Percentiles rank a stretch among this genome's conserved stretches.
These are phyloP conservation scores for Tadarida brasiliensis DNA, from an alignment of 2,797 vertebrate genomes.

Conservation along the genomic window DNA sequence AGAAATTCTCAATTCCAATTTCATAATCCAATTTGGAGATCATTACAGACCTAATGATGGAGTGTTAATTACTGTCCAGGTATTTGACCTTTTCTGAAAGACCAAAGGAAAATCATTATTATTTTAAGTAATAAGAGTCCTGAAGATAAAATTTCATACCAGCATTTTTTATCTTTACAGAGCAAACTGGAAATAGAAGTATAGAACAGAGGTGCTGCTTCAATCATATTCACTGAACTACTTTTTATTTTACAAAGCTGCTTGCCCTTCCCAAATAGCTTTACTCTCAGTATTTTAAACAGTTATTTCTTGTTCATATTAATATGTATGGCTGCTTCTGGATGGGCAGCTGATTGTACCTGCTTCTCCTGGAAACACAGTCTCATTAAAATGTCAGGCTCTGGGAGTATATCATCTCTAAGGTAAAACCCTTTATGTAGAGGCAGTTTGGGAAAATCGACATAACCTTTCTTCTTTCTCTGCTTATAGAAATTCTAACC, in stretches of 20 bases:
- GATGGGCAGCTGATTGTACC: not conserved
- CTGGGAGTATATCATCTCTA: not conserved
- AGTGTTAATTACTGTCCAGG: not conserved
- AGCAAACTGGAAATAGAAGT: slow-evolving; percentile 52
- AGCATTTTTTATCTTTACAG: not conserved
- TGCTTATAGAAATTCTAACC: slow-evolving; percentile 44
- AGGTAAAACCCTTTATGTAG: not conserved
- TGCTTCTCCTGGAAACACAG: not conserved
- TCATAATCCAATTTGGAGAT: slow-evolving; percentile 1
- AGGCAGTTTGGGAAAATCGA: not conserved
- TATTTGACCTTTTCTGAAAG: slow-evolving; percentile 38
- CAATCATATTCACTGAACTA: not conserved
- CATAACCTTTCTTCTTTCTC: not conserved
- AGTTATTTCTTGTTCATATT: slow-evolving; percentile 13
- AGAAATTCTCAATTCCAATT: not conserved
- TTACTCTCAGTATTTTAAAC: slow-evolving; percentile 38
- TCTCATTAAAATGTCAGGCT: slow-evolving; percentile 23
- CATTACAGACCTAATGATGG: not conserved
- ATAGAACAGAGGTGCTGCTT: not conserved
- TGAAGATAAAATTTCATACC: slow-evolving; percentile 44
- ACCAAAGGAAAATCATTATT: slow-evolving; percentile 2
- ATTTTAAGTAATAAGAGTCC: slow-evolving; percentile 43
- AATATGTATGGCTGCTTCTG: slow-evolving; percentile 4
- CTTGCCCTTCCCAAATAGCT: not conserved
- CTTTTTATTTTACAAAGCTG: slow-evolving; percentile 48